Conservation (phyloP, 2,888 invertebrate genomes). For the Leptopilina drosophilae region DNA sequence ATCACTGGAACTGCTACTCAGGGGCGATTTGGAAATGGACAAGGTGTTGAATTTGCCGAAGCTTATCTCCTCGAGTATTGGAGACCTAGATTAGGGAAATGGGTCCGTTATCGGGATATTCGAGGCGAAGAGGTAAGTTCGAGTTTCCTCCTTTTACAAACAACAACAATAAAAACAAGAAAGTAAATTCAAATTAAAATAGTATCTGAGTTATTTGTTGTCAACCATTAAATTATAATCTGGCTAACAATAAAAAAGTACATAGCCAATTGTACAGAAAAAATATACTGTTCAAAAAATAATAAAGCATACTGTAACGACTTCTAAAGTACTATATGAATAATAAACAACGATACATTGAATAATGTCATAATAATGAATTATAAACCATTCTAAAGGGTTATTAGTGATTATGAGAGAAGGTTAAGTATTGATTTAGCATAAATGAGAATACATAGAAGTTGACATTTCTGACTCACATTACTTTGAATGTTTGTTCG, state of each 20-base stretch:
- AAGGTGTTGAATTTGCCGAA: slow-evolving; percentile 92
- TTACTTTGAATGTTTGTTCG: not conserved
- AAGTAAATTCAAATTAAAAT: too few species aligned
- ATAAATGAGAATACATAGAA: slow-evolving; percentile 16
- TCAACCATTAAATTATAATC: too few species aligned
- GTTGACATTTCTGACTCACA: slow-evolving; percentile 25
- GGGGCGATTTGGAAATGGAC: slow-evolving; percentile 94
- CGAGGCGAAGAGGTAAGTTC: slow-evolving; percentile 86
- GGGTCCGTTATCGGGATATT: slow-evolving; percentile 88
- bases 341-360: too few species aligned
- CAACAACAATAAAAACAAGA: slow-evolving; percentile 22
- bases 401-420: slow-evolving; percentile 9
- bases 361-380: too few species aligned
- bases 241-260: too few species aligned
- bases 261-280: too few species aligned
- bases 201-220: too few species aligned
- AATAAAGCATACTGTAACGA: too few species aligned
- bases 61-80: slow-evolving; percentile 91
- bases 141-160: slow-evolving; percentile 26
- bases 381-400: not conserved
- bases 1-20: slow-evolving; percentile 90
- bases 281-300: too few species aligned
- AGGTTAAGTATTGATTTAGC: slow-evolving; percentile 25
- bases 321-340: too few species aligned
- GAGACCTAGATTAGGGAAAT: slow-evolving; percentile 87